phyloP scores from a whole-genome alignment of 1,140 invertebrate genomes.

The Lasioglossum albipes region DNA sequence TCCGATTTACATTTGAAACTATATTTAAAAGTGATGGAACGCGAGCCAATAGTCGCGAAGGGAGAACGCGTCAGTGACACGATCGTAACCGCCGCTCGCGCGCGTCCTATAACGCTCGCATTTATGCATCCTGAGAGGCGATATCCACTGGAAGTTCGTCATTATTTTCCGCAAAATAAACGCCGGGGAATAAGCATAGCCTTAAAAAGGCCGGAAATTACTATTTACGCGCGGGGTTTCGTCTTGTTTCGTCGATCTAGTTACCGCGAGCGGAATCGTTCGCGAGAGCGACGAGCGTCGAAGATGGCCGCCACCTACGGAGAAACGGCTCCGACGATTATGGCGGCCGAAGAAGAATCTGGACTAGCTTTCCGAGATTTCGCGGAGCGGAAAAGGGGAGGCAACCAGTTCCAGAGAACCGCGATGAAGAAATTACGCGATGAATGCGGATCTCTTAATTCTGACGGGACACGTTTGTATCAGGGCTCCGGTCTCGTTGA shows the following conservation, averaged over 20 bases:
- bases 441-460: constrained; percentile 76
- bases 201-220: too few relatives aligned
- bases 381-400: background rate
- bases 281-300: too few relatives aligned
- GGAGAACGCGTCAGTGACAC: background rate
- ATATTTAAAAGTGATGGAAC: background rate
- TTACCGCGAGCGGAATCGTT: too few relatives aligned
- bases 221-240: too few relatives aligned
- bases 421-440: constrained; percentile 78
- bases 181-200: too few relatives aligned
- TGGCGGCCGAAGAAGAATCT: background rate
- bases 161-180: too few relatives aligned
- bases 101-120: background rate
- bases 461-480: constrained; percentile 71
- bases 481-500: constrained; percentile 2
- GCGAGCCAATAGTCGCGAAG: background rate
- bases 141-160: too few relatives aligned
- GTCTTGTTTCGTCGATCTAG: too few relatives aligned
- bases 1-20: background rate
- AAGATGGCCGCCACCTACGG: too few relatives aligned
- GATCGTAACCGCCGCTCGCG: background rate
- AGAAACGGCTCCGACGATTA: background rate
- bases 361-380: constrained; percentile 24
- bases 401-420: constrained; percentile 41
- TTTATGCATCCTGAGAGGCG: too few relatives aligned